A percentile compares a stretch with the other conserved stretches of the same genome.
phyloP scores from a whole-genome alignment of 2,888 invertebrate genomes.

The Drosophila prolongata region DNA sequence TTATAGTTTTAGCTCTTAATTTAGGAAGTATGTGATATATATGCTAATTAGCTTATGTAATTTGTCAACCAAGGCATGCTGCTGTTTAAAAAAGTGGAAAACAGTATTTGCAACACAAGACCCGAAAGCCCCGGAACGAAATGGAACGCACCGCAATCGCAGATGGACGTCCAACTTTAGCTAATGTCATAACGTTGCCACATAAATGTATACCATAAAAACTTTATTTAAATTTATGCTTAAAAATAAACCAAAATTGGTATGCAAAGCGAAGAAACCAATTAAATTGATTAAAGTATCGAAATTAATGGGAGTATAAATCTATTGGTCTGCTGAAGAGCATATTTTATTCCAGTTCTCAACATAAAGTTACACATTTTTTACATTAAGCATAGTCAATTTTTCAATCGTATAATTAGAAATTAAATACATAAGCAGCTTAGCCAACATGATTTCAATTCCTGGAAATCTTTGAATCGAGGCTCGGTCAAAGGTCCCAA shows the following conservation, averaged over 20 bases:
- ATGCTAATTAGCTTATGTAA: constrained; percentile 54
- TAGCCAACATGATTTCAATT: too few relatives aligned
- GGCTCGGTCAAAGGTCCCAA: background rate
- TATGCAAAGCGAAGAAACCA: constrained; percentile 45
- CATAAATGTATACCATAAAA: constrained; percentile 41
- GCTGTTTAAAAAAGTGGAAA: constrained; percentile 25
- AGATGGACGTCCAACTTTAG: constrained; percentile 25
- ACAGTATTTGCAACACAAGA: constrained; percentile 43
- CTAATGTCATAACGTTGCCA: constrained; percentile 42
- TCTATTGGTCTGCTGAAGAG: too few relatives aligned
- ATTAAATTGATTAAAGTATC: constrained; percentile 19
- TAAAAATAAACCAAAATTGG: constrained; percentile 35
- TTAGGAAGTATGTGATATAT: constrained; percentile 82
- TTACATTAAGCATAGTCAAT: too few relatives aligned
- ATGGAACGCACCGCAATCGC: constrained; percentile 4
- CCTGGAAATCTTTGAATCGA: too few relatives aligned
- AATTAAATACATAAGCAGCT: too few relatives aligned
- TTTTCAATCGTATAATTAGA: too few relatives aligned
- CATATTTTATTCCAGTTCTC: too few relatives aligned
- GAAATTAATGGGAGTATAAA: background rate
- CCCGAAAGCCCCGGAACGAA: constrained; percentile 6
- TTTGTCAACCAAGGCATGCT: constrained; percentile 75
- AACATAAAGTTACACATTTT: too few relatives aligned
- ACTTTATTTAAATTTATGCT: constrained; percentile 36
- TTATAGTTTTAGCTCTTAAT: constrained; percentile 42